These are phyloP conservation scores for Orthochromis malagaraziensis DNA, from an alignment of 2,113 vertebrate genomes.

Conservation along the genomic window DNA sequence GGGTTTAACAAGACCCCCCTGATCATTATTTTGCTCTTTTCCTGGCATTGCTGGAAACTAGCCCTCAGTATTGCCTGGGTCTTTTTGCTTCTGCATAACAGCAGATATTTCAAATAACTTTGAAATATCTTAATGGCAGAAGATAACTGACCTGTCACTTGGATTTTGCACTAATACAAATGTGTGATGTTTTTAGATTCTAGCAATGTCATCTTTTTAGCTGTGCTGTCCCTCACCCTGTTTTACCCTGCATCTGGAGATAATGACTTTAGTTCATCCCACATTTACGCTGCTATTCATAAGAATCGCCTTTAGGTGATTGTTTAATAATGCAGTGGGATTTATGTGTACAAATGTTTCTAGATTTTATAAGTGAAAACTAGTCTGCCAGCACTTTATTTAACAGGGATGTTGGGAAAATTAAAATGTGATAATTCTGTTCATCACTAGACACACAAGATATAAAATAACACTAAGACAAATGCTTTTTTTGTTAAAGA, in stretches of 20 bases:
- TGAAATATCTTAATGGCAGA: background rate
- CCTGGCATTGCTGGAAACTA: background rate
- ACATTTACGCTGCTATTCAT: background rate
- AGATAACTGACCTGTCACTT: background rate
- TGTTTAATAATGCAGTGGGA: background rate
- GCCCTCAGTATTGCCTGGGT: background rate
- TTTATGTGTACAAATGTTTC: background rate
- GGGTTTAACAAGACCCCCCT: background rate
- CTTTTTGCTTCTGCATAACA: background rate
- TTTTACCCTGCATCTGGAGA: background rate
- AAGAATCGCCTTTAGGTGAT: background rate
- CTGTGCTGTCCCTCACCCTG: fast-evolving
- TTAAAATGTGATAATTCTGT: background rate
- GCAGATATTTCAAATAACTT: background rate
- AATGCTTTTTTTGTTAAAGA: background rate
- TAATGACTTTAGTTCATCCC: background rate
- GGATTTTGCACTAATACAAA: background rate
- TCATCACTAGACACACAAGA: background rate
- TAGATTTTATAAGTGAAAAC: background rate
- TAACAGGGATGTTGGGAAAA: background rate
- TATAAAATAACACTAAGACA: background rate
- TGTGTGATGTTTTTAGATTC: background rate
- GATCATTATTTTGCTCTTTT: background rate
- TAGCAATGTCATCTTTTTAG: background rate
- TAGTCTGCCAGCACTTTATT: background rate